A percentile compares a stretch with the other conserved stretches of the same genome.
Conservation (phyloP, 2,888 invertebrate genomes). For the Tolmerus cingulatus region DNA sequence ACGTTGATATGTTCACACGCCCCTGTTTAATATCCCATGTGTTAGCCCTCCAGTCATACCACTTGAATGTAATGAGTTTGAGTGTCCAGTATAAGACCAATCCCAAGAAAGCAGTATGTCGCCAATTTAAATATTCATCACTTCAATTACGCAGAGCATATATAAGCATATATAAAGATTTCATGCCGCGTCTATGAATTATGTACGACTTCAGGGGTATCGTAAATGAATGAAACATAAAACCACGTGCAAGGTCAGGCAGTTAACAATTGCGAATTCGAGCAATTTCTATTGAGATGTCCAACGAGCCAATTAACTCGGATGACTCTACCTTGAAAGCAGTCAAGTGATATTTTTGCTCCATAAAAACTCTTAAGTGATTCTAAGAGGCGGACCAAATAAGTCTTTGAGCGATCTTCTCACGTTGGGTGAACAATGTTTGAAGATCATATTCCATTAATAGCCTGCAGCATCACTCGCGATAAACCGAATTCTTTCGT, state of each 20-base stretch:
- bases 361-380: not conserved
- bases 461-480: not conserved
- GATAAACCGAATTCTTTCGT: not conserved
- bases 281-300: slow-evolving; percentile 10
- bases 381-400: not conserved
- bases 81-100: not conserved
- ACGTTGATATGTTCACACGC: not conserved
- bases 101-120: not conserved
- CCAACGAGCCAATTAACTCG: not conserved
- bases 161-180: not conserved
- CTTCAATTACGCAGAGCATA: not conserved
- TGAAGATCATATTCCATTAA: not conserved
- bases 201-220: not conserved
- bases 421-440: not conserved
- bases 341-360: not conserved
- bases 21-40: not conserved
- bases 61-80: not conserved
- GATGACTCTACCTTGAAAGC: not conserved
- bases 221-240: not conserved
- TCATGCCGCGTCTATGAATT: not conserved
- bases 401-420: not conserved
- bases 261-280: not conserved
- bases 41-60: not conserved
- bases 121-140: not conserved
- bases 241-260: not conserved